phyloP scores from a whole-genome alignment of 1,140 invertebrate species.

The Zaprionus vittiger region DNA sequence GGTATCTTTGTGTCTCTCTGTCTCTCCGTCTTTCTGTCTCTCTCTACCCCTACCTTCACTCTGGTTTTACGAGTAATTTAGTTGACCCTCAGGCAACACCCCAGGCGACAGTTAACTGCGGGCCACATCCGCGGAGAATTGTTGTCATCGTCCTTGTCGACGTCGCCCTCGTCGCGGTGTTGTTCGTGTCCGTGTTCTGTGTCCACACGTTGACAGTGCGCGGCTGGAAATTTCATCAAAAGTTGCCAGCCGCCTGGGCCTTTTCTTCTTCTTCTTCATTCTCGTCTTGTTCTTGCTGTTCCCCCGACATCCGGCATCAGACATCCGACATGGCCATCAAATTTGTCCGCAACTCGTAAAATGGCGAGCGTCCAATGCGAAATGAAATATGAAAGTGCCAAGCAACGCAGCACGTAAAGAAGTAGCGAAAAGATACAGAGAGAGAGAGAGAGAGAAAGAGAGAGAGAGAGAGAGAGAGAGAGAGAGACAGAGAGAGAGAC shows the following conservation, averaged over 20 bases:
- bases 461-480: not conserved
- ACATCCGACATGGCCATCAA: constrained; percentile 63
- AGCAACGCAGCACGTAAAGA: not conserved
- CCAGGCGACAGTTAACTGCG: constrained; percentile 54
- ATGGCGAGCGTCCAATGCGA: constrained; percentile 38
- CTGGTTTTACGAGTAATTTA: constrained; percentile 24
- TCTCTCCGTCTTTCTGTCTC: not conserved
- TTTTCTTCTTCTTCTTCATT: constrained; percentile 18
- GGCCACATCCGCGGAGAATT: constrained; percentile 60
- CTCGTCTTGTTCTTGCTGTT: constrained; percentile 1
- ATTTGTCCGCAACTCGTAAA: constrained; percentile 77
- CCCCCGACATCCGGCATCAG: constrained; percentile 22
- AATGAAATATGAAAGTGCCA: constrained; percentile 62
- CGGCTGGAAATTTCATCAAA: constrained; percentile 60
- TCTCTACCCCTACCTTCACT: not conserved
- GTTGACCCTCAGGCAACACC: constrained; percentile 8
- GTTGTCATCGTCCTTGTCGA: constrained; percentile 7
- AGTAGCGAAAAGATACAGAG: not conserved
- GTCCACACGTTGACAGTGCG: constrained; percentile 30
- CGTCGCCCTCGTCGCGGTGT: not conserved
- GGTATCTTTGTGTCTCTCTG: not conserved
- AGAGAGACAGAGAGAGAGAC: not conserved
- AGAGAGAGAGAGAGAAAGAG: constrained; percentile 1
- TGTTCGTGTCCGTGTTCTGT: constrained; percentile 24
- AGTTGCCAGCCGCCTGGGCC: constrained; percentile 52